These are phyloP conservation scores for Spheniscus mendiculus DNA, from an alignment of 2,113 vertebrate genomes.

Conservation along the genomic window DNA sequence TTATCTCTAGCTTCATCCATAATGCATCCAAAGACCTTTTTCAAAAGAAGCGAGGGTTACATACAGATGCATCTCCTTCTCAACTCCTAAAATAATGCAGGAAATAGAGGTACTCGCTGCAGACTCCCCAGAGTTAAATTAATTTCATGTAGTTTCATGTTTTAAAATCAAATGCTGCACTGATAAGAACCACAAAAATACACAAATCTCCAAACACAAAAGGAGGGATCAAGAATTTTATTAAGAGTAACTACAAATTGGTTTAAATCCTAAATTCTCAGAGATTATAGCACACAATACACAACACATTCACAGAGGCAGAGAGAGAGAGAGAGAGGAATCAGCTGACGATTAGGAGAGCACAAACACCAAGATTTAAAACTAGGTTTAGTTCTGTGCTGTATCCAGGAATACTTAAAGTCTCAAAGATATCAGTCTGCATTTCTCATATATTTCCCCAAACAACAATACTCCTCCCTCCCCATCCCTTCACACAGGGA, in stretches of 20 bases:
- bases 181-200: neutral
- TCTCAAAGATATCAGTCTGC: neutral
- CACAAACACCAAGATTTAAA: neutral
- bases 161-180: neutral
- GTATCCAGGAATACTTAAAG: neutral
- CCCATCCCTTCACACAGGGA: neutral
- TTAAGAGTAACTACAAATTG: rapidly evolving
- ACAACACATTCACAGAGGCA: neutral
- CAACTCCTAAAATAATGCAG: neutral
- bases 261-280: neutral
- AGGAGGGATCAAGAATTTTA: neutral
- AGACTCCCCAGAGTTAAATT: neutral
- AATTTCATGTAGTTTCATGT: neutral
- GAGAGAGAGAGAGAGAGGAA: neutral
- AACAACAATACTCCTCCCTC: neutral
- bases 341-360: neutral
- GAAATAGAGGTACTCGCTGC: neutral
- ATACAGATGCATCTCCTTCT: neutral
- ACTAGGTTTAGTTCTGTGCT: neutral
- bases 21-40: constrained; percentile 35
- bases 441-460: neutral
- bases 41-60: neutral
- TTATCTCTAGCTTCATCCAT: constrained; percentile 27
- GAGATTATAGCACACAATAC: neutral
- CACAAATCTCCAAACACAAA: neutral